Percentiles rank a stretch among this genome's conserved stretches.
Evolutionary conservation across 1,140 invertebrate genomes (phyloP).

Genomic region (Homarus americanus): DNA sequence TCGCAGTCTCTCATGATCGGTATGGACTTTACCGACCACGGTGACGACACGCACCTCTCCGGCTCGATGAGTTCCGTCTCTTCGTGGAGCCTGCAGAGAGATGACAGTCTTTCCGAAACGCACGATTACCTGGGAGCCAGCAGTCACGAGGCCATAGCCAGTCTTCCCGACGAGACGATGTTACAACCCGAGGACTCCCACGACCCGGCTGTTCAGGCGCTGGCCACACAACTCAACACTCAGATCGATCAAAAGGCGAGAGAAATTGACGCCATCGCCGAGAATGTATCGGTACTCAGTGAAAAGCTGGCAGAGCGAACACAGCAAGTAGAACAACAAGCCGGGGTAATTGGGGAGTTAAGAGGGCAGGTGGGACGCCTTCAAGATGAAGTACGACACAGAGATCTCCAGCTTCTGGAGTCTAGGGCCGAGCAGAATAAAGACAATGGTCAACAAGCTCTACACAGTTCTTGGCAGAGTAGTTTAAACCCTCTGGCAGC

Average conservation of each 20-base stretch:
- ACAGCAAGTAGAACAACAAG: constrained; percentile 37
- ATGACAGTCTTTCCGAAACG: constrained; percentile 60
- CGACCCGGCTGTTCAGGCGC: constrained; percentile 34
- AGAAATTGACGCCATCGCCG: constrained; percentile 60
- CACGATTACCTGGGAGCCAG: constrained; percentile 37
- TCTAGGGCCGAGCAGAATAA: constrained; percentile 6
- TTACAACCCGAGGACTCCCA: constrained; percentile 23
- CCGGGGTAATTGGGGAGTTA: constrained; percentile 45
- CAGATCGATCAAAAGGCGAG: constrained; percentile 53
- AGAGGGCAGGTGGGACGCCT: constrained; percentile 36
- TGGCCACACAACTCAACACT: constrained; percentile 38
- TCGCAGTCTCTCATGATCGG: constrained; percentile 76
- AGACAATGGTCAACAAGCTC: constrained; percentile 7
- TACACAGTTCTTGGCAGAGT: constrained; percentile 29
- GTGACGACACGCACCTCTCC: constrained; percentile 34
- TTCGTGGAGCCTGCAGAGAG: constrained; percentile 60
- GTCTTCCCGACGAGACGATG: constrained; percentile 25
- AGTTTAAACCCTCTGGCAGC: constrained; percentile 23
- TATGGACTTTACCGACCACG: constrained; percentile 73
- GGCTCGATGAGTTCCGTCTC: constrained; percentile 52
- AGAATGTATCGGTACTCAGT: constrained; percentile 50
- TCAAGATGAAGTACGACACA: constrained; percentile 31
- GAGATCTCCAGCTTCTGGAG: constrained; percentile 33
- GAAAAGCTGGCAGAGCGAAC: constrained; percentile 35
- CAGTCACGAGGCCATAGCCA: constrained; percentile 36